Conservation (phyloP, 2,888 invertebrate species). For the Lomographa bimaculata region DNA sequence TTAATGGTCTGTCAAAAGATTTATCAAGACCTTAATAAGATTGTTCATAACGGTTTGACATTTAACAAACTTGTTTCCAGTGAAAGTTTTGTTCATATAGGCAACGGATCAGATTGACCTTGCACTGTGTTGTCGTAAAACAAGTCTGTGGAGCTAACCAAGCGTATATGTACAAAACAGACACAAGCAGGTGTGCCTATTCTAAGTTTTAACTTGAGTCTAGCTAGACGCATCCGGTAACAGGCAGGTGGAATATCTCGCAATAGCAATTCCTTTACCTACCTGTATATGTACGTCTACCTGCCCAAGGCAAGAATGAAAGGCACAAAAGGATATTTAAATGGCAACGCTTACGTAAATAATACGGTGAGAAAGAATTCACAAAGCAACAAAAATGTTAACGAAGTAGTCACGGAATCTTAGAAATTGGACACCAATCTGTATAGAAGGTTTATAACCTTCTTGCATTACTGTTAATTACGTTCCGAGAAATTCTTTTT, state of each 20-base stretch:
- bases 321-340: conserved; percentile 20
- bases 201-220: conserved; percentile 10
- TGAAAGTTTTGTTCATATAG: conserved; percentile 49
- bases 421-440: conserved; percentile 3
- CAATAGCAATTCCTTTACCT: conserved; percentile 16
- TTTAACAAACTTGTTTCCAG: conserved; percentile 36
- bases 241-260: conserved; percentile 25
- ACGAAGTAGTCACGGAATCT: conserved; percentile 3
- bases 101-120: conserved; percentile 44
- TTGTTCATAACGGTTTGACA: conserved; percentile 35
- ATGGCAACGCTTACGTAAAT: conserved; percentile 18
- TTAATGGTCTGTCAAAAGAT: neutral
- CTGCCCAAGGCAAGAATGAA: conserved; percentile 25
- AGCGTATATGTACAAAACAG: conserved; percentile 12
- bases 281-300: conserved; percentile 7
- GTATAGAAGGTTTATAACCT: no score
- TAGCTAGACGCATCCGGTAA: conserved; percentile 21
- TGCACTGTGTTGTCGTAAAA: conserved; percentile 41
- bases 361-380: conserved; percentile 11
- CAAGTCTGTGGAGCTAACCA: conserved; percentile 34
- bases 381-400: conserved; percentile 5
- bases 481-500: conserved; percentile 14
- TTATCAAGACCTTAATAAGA: conserved; percentile 16
- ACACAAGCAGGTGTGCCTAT: conserved; percentile 20
- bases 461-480: conserved; percentile 15